Percentiles rank a stretch among this genome's conserved stretches.
phyloP scores from a whole-genome alignment of 1,140 invertebrate species.

The Phymastichus coffea region DNA sequence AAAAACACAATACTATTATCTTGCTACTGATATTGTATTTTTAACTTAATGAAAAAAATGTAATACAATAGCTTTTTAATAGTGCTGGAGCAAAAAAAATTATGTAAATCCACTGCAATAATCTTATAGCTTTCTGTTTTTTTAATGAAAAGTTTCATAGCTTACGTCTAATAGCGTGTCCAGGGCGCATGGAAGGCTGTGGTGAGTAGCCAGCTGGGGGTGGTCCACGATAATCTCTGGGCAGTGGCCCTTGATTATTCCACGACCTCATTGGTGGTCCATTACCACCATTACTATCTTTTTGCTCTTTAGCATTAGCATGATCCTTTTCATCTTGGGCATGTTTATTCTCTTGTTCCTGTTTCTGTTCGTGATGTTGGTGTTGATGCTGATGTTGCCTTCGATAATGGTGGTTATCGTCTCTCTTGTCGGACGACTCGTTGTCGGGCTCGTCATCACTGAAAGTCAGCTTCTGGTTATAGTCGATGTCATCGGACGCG shows the following conservation, averaged over 20 bases:
- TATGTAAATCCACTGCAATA: too few relatives aligned
- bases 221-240: slow-evolving; percentile 47
- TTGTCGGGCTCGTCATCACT: slow-evolving; percentile 81
- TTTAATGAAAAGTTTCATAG: background rate
- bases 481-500: slow-evolving; percentile 89
- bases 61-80: too few relatives aligned
- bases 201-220: slow-evolving; percentile 34
- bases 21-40: too few relatives aligned
- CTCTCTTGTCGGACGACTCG: background rate
- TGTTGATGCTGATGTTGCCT: too few relatives aligned
- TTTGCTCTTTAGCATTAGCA: background rate
- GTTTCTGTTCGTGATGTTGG: too few relatives aligned
- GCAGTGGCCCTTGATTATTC: slow-evolving; percentile 39
- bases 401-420: too few relatives aligned
- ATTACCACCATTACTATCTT: slow-evolving; percentile 32
- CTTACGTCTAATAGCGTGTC: slow-evolving; percentile 46
- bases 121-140: background rate
- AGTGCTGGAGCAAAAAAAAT: too few relatives aligned
- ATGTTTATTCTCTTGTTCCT: slow-evolving; percentile 7
- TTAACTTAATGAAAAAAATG: too few relatives aligned
- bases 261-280: slow-evolving; percentile 42
- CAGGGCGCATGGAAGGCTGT: slow-evolving; percentile 35
- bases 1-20: too few relatives aligned
- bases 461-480: slow-evolving; percentile 91
- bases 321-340: slow-evolving; percentile 18